Percentiles rank a stretch among this genome's conserved stretches.
phyloP scores from a whole-genome alignment of 2,888 invertebrate species.

The Tachina lurida region DNA sequence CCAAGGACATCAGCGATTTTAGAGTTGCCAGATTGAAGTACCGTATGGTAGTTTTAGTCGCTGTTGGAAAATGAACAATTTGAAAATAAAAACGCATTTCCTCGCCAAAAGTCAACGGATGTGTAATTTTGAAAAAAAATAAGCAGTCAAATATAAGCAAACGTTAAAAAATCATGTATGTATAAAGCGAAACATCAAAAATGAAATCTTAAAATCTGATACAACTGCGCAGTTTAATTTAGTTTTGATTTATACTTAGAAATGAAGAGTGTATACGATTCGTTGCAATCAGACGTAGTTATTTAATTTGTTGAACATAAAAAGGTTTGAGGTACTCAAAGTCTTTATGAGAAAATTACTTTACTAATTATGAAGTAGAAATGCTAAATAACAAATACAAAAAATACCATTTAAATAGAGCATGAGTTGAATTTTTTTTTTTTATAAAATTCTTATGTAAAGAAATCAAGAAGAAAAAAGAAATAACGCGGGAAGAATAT shows the following conservation, averaged over 20 bases:
- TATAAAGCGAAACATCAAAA: not conserved
- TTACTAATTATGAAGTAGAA: not conserved
- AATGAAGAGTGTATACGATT: not conserved
- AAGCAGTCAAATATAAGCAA: no score
- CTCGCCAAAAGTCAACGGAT: no score
- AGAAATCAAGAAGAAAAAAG: not conserved
- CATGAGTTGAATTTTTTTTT: conserved; percentile 3
- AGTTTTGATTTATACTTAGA: not conserved
- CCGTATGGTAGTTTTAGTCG: no score
- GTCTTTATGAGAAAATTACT: not conserved
- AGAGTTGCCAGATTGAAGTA: no score
- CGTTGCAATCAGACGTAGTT: not conserved
- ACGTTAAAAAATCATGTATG: no score
- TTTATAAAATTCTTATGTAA: not conserved
- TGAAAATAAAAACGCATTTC: no score
- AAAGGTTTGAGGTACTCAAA: not conserved
- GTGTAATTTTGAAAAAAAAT: no score
- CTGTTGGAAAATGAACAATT: no score
- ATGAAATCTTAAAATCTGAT: not conserved
- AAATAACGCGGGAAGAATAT: not conserved
- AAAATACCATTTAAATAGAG: not conserved
- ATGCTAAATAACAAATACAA: not conserved
- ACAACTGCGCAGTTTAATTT: no score
- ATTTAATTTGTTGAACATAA: not conserved
- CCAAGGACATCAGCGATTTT: no score